Base-by-base conservation (phyloP, 2,113 vertebrate genomes). In the Aepyceros melampus region DNA sequence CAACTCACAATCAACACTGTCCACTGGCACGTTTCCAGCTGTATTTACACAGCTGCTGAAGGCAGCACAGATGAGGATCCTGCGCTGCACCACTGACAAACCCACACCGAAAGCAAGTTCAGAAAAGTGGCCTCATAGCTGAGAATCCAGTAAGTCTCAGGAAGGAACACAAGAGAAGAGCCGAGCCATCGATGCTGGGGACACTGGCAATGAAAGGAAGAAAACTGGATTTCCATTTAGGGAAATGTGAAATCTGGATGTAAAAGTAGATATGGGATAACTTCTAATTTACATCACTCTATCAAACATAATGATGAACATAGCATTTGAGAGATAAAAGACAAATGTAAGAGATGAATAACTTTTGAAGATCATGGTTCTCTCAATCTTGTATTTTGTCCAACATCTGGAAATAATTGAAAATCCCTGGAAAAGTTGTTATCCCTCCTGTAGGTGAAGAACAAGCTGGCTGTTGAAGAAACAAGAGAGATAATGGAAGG, bases 31-130 rank as follows among this genome's bases (percentile, higher is more conserved):
- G 56, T 87, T 84, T 85, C 95, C 98, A 94, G 89, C 96, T 98
- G 94, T 97, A 94, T 98, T 98, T 97, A 98, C 94, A 97, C 97
- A 98, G 97, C 98, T 98, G 98, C 86, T 53, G 78, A 64, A 74
- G 91, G 60, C 85, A 96, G 95, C 58, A 14, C 58, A 83, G 67
- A 95, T 29, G 56, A 95, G 83, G 95, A 88, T 49, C 92, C 97
- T 92, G 49, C 13, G 55, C 62, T 40, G 71, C 74, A 91, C 53
- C 91, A 83, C 76, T 7, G 27, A 96, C 92, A 95, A 96, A 86
- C 33, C 67, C 88, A 71, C 89, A 96, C 76, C 15, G 21, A 94
- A 78, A 93, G 55, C 64, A 71, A 31, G 16, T 55, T 85, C 94
- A 87, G 89, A 89, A 92, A 96, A 91, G 5, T 10, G 43, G 33